Conservation (phyloP, 2,113 vertebrate genomes). For the Anguilla japonica region DNA sequence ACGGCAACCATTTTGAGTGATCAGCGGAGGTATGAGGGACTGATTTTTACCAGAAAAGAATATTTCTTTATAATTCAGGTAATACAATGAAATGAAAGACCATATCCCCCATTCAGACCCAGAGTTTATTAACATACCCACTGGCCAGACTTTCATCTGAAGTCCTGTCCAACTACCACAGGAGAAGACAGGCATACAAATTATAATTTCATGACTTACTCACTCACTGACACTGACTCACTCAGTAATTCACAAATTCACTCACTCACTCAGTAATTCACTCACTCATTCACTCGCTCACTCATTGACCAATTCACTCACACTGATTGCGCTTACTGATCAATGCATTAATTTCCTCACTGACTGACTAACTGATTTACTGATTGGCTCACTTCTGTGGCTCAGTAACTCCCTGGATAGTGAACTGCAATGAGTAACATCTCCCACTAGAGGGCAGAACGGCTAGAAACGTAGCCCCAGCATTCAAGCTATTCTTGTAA, state of each 20-base stretch:
- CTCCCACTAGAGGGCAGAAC: not conserved
- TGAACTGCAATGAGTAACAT: not conserved
- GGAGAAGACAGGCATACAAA: too few relatives aligned
- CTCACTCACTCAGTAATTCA: not conserved
- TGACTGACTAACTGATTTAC: not conserved
- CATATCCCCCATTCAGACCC: too few relatives aligned
- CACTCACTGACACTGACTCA: not conserved
- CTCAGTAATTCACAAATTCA: not conserved
- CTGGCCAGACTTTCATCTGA: too few relatives aligned
- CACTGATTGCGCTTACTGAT: too few relatives aligned
- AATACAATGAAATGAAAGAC: too few relatives aligned
- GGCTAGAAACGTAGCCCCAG: not conserved
- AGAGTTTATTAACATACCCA: too few relatives aligned
- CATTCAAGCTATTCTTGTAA: not conserved
- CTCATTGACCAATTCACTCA: not conserved
- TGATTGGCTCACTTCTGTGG: not conserved
- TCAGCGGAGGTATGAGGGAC: too few relatives aligned
- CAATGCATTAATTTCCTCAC: not conserved
- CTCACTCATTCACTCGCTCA: not conserved
- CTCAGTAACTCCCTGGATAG: not conserved
- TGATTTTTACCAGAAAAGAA: too few relatives aligned
- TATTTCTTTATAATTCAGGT: too few relatives aligned
- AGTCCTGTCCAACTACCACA: too few relatives aligned
- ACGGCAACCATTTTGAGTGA: too few relatives aligned
- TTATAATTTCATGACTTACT: not conserved